Evolutionary conservation across 2,113 vertebrate genomes (phyloP).

Genomic region (Periophthalmus modestus): DNA sequence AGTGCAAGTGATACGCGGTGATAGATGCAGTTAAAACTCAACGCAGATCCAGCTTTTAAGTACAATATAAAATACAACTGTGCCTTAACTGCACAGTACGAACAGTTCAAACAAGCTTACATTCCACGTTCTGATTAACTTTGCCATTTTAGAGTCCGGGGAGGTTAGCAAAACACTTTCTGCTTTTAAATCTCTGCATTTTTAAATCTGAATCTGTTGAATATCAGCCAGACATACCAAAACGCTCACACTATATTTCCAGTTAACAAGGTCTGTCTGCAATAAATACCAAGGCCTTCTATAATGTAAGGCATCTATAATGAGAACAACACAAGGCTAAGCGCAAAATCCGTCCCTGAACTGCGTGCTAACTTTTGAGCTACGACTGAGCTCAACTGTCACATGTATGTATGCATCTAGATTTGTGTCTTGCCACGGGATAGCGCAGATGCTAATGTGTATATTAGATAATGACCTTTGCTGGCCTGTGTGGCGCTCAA

Average conservation of each 20-base stretch:
- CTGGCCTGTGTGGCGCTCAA: constrained; percentile 46
- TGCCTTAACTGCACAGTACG: background rate
- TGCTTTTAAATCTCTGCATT: background rate
- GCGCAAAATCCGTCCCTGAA: constrained; percentile 46
- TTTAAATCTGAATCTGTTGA: background rate
- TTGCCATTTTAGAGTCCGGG: background rate
- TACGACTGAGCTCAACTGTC: constrained; percentile 28
- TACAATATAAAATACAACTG: background rate
- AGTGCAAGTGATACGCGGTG: constrained; percentile 1
- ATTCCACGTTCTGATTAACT: background rate
- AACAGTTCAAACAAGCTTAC: background rate
- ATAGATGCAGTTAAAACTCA: constrained; percentile 3
- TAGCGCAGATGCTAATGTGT: constrained; percentile 34
- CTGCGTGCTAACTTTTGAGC: constrained; percentile 35
- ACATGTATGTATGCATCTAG: constrained; percentile 25
- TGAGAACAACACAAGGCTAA: constrained; percentile 38
- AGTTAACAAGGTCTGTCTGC: constrained; percentile 18
- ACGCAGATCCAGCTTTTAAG: background rate
- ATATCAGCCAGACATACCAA: background rate
- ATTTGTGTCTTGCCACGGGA: constrained; percentile 10
- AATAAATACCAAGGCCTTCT: constrained; percentile 29
- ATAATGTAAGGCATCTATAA: constrained; percentile 31
- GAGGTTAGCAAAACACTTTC: constrained; percentile 4
- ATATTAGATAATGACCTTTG: constrained; percentile 60
- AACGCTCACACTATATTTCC: background rate